Percentiles rank a stretch among this genome's conserved stretches.
phyloP scores from a whole-genome alignment of 2,113 vertebrate species.

The Elephantulus edwardii region DNA sequence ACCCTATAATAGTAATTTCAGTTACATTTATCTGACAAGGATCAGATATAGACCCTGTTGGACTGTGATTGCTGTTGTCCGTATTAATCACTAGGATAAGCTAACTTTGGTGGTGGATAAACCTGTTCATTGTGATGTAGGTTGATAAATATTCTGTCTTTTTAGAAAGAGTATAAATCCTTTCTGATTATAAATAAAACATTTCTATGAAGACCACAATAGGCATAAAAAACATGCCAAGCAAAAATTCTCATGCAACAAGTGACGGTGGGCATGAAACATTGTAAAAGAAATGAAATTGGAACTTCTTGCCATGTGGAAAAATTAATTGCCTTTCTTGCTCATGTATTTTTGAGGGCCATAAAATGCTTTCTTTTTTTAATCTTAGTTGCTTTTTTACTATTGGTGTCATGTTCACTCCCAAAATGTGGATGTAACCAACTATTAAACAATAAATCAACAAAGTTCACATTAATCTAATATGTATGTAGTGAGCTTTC shows the following conservation, averaged over 20 bases:
- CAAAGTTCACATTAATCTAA: constrained; percentile 22
- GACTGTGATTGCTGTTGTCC: constrained; percentile 2
- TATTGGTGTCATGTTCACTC: background rate
- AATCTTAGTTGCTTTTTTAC: background rate
- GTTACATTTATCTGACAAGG: constrained; percentile 41
- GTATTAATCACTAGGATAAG: background rate
- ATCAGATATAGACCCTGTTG: background rate
- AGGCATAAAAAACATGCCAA: constrained; percentile 4
- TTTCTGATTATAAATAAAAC: constrained; percentile 49
- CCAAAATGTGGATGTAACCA: background rate
- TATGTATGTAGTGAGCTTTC: background rate
- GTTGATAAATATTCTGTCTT: background rate
- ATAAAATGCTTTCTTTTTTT: background rate
- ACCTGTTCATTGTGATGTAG: constrained; percentile 33
- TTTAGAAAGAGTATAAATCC: constrained; percentile 23
- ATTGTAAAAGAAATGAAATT: background rate
- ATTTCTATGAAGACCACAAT: constrained; percentile 40
- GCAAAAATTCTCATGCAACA: background rate
- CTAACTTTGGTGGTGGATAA: constrained; percentile 35
- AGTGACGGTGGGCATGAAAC: background rate
- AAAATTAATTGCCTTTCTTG: background rate
- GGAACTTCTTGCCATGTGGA: background rate
- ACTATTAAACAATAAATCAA: constrained; percentile 21
- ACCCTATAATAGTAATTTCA: background rate
- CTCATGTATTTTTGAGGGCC: background rate